Evolutionary conservation across 2,888 invertebrate species (phyloP).

Genomic region (Hemaris fuciformis): DNA sequence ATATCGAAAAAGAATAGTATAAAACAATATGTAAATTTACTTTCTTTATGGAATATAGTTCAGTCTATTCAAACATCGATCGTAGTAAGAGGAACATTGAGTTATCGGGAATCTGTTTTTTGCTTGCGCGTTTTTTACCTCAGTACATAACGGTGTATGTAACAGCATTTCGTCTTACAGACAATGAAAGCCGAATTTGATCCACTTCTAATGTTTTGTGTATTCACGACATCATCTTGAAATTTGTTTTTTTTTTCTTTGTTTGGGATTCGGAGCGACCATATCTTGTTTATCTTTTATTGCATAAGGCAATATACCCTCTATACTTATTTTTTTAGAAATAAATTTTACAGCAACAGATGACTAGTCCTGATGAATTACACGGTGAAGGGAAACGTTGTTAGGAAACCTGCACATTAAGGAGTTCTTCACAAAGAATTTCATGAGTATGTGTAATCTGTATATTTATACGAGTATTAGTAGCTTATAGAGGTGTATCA

Average conservation of each 20-base stretch:
- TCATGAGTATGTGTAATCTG: too few relatives aligned
- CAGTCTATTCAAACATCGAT: background rate
- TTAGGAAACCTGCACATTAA: too few relatives aligned
- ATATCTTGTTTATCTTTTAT: background rate
- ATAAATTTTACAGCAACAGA: too few relatives aligned
- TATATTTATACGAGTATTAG: too few relatives aligned
- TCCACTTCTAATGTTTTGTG: background rate
- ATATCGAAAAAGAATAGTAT: too few relatives aligned
- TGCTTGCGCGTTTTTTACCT: background rate
- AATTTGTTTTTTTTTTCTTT: background rate
- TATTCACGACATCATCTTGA: background rate
- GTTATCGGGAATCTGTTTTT: background rate
- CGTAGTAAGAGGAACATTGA: background rate
- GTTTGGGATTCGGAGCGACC: background rate
- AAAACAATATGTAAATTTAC: too few relatives aligned
- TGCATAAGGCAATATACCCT: too few relatives aligned
- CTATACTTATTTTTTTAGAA: too few relatives aligned
- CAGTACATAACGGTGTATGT: constrained; percentile 1
- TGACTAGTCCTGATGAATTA: too few relatives aligned
- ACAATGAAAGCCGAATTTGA: background rate
- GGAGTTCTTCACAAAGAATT: too few relatives aligned
- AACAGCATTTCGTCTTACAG: background rate
- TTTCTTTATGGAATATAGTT: background rate
- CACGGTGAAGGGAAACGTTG: too few relatives aligned
- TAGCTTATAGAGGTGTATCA: too few relatives aligned